phyloP scores from a whole-genome alignment of 2,888 invertebrate genomes.

The Elmis aenea region DNA sequence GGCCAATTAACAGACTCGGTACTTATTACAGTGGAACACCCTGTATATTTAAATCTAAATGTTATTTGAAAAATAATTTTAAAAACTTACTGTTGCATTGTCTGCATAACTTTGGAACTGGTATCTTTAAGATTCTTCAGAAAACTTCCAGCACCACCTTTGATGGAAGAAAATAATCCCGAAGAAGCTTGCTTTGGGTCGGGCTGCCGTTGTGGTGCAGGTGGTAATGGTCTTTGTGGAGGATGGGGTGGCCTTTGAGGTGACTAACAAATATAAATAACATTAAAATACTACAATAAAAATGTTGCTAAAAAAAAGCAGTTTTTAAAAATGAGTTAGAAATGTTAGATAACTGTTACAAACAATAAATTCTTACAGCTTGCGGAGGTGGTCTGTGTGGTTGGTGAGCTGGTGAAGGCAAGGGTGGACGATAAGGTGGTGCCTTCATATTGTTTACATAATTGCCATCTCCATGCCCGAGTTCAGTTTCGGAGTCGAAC shows the following conservation, averaged over 20 bases:
- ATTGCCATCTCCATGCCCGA: slow-evolving; percentile 27
- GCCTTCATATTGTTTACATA: slow-evolving; percentile 28
- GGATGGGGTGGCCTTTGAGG: slow-evolving; percentile 24
- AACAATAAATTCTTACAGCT: slow-evolving; percentile 12
- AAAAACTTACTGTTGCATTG: slow-evolving; percentile 77
- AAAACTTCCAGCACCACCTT: slow-evolving; percentile 89
- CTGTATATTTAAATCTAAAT: too few relatives aligned
- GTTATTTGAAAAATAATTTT: too few relatives aligned
- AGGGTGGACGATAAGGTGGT: slow-evolving; percentile 34
- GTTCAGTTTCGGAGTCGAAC: slow-evolving; percentile 28
- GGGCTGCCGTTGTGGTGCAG: slow-evolving; percentile 32
- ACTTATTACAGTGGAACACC: too few relatives aligned
- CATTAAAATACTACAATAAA: not conserved
- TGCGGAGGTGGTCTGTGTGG: slow-evolving; percentile 27
- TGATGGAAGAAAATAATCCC: slow-evolving; percentile 78
- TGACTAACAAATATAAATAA: slow-evolving; percentile 5
- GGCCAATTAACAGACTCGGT: too few relatives aligned
- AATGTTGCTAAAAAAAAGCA: not conserved
- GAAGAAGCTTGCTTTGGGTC: slow-evolving; percentile 33
- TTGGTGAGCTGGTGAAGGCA: slow-evolving; percentile 31
- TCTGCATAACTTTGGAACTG: slow-evolving; percentile 94
- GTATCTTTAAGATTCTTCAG: slow-evolving; percentile 93
- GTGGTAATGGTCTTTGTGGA: slow-evolving; percentile 38
- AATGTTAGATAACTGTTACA: too few relatives aligned
- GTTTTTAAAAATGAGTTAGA: too few relatives aligned